These are phyloP conservation scores for Eupithecia centaureata DNA, from an alignment of 2,888 invertebrate species.

Conservation along the genomic window DNA sequence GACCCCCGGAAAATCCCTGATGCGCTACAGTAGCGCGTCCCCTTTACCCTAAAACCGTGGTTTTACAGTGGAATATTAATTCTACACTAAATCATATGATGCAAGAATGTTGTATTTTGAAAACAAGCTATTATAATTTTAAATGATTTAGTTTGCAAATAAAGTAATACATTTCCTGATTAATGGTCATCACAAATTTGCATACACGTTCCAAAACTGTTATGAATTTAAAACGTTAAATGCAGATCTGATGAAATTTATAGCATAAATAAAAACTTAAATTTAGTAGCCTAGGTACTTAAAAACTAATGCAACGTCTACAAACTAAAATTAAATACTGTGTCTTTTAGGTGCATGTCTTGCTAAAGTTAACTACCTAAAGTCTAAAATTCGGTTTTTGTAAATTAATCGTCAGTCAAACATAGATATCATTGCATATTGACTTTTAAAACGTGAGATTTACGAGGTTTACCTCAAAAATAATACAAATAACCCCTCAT, in stretches of 20 bases:
- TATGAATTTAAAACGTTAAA: constrained; percentile 21
- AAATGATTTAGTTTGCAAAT: constrained; percentile 27
- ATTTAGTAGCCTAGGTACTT: constrained; percentile 5
- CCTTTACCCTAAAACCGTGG: neutral
- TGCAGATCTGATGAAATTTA: constrained; percentile 12
- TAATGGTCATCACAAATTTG: constrained; percentile 22
- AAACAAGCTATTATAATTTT: neutral
- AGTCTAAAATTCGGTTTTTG: constrained; percentile 25
- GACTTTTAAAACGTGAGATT: constrained; percentile 11
- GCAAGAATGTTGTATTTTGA: neutral
- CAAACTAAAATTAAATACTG: constrained; percentile 25
- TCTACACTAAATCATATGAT: neutral
- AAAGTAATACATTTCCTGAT: constrained; percentile 34
- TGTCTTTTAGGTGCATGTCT: constrained; percentile 5
- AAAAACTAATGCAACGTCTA: constrained; percentile 15
- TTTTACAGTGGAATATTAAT: neutral
- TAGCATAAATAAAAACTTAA: constrained; percentile 5
- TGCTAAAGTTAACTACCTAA: neutral
- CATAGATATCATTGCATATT: constrained; percentile 2
- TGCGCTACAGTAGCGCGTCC: neutral
- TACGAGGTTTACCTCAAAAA: constrained; percentile 18
- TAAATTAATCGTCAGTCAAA: constrained; percentile 27
- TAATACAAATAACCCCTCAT: neutral
- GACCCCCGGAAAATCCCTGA: neutral
- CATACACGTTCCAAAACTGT: constrained; percentile 31